Evolutionary conservation across 35 echinoderm and acorn worm genomes (phyloP).

Genomic region (Patiria miniata): DNA sequence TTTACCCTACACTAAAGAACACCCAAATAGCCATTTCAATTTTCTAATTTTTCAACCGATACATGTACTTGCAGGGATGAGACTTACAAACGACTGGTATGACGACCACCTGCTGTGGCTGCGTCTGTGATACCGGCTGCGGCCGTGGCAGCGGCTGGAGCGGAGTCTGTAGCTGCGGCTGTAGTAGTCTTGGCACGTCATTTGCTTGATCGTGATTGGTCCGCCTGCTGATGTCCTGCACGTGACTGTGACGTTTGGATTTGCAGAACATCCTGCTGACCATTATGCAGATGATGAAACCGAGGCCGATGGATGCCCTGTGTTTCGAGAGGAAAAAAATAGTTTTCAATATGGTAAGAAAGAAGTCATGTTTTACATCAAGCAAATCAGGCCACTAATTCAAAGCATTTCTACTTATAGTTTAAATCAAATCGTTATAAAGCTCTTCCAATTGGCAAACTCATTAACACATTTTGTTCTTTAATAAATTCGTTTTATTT

Average conservation of each 20-base stretch:
- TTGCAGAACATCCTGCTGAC: background rate
- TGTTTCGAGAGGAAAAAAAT: background rate
- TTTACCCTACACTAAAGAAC: no score
- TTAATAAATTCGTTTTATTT: no score
- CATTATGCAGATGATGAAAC: background rate
- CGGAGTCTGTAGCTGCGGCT: background rate
- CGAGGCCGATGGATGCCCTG: background rate
- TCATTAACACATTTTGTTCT: no score
- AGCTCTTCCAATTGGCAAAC: no score
- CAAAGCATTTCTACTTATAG: no score
- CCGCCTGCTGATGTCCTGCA: background rate
- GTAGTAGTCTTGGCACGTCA: background rate
- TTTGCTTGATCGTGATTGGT: background rate
- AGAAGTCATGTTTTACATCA: no score
- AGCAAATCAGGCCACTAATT: no score
- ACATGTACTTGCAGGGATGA: no score
- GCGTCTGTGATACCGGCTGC: background rate
- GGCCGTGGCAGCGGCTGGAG: background rate
- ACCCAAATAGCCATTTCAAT: no score
- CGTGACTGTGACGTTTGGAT: background rate
- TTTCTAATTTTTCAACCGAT: no score
- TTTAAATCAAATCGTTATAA: no score
- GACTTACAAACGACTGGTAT: slow-evolving; percentile 9
- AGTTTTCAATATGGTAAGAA: background rate
- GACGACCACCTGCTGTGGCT: background rate